phyloP scores from a whole-genome alignment of 1,140 invertebrate species.

The Rhynchophorus ferrugineus region DNA sequence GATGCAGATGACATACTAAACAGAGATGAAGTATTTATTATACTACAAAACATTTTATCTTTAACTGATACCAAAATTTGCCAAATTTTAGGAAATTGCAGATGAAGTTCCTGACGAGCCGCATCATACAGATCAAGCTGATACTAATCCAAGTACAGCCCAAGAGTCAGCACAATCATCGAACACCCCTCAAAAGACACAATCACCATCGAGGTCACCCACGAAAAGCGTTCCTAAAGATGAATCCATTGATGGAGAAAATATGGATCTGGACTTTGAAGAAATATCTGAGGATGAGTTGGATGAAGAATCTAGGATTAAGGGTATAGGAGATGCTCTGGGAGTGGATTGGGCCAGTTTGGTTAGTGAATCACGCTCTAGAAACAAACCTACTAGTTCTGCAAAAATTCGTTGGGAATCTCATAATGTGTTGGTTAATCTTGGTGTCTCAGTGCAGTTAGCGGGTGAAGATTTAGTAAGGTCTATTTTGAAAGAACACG shows the following conservation, averaged over 20 bases:
- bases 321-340: slow-evolving; percentile 75
- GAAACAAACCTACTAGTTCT: slow-evolving; percentile 44
- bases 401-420: slow-evolving; percentile 70
- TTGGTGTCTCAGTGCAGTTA: slow-evolving; percentile 24
- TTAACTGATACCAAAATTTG: background rate
- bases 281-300: slow-evolving; percentile 84
- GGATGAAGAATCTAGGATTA: slow-evolving; percentile 62
- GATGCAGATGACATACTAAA: slow-evolving; percentile 80
- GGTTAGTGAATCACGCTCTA: slow-evolving; percentile 57
- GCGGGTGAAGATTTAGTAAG: slow-evolving; percentile 52
- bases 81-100: slow-evolving; percentile 12
- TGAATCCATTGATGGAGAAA: slow-evolving; percentile 46
- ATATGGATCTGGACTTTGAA: slow-evolving; percentile 76
- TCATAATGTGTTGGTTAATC: slow-evolving; percentile 32
- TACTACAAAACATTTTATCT: background rate
- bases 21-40: slow-evolving; percentile 55
- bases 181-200: slow-evolving; percentile 27
- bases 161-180: slow-evolving; percentile 12
- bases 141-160: slow-evolving; percentile 7
- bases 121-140: slow-evolving; percentile 6
- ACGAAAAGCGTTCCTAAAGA: slow-evolving; percentile 30
- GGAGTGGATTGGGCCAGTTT: slow-evolving; percentile 90
- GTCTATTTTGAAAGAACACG: slow-evolving; percentile 47
- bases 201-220: slow-evolving; percentile 23
- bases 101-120: slow-evolving; percentile 9